phyloP scores from a whole-genome alignment of 2,888 invertebrate genomes.

The Cryptocephalus moraei region DNA sequence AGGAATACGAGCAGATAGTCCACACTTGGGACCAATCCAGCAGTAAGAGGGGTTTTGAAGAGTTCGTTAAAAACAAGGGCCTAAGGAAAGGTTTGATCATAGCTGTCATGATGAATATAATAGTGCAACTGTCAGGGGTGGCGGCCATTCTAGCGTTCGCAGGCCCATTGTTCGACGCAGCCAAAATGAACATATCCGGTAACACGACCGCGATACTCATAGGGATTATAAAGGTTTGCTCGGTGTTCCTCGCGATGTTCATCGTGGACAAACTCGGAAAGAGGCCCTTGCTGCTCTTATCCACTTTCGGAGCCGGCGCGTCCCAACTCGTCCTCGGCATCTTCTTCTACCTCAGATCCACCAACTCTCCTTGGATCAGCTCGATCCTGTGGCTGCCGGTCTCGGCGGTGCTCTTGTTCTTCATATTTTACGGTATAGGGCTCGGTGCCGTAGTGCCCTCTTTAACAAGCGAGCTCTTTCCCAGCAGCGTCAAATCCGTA shows the following conservation, averaged over 20 bases:
- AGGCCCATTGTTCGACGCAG: slow-evolving; percentile 52
- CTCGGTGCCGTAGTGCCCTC: not conserved
- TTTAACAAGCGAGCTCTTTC: not conserved
- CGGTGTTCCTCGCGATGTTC: not conserved
- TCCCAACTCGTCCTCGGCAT: not conserved
- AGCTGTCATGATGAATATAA: slow-evolving; percentile 27
- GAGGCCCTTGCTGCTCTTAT: not conserved
- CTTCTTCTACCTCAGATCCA: not conserved
- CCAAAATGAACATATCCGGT: slow-evolving; percentile 6
- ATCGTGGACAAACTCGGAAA: not conserved
- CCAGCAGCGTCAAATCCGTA: not conserved
- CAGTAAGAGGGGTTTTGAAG: not conserved
- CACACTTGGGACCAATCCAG: not conserved
- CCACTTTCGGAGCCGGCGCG: not conserved
- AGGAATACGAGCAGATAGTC: not conserved
- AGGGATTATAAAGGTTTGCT: not conserved
- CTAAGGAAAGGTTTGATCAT: slow-evolving; percentile 31
- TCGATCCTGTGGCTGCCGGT: slow-evolving; percentile 59
- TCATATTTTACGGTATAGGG: not conserved
- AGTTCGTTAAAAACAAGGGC: not conserved
- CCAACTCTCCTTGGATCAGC: not conserved
- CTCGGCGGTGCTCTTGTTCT: not conserved
- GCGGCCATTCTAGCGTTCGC: slow-evolving; percentile 70
- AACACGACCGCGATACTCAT: not conserved
- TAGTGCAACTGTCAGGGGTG: slow-evolving; percentile 46